These are phyloP conservation scores for Callosobruchus maculatus DNA, from an alignment of 2,888 invertebrate species.

Conservation along the genomic window DNA sequence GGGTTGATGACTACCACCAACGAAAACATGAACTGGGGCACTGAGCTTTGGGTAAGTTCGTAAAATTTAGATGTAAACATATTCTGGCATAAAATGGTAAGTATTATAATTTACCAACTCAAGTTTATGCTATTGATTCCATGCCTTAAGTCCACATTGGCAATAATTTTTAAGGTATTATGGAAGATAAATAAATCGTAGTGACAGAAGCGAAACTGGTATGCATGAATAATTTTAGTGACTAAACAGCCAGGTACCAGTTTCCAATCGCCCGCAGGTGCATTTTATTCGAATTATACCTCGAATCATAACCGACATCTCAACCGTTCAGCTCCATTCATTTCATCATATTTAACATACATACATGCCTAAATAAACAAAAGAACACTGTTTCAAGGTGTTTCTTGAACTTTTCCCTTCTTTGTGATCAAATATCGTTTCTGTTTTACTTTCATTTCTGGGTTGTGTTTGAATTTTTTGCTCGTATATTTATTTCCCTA, in stretches of 20 bases:
- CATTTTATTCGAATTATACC: constrained; percentile 8
- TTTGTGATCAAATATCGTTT: too few relatives aligned
- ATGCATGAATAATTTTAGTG: constrained; percentile 1
- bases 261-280: constrained; percentile 15
- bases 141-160: neutral
- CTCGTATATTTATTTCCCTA: too few relatives aligned
- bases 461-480: too few relatives aligned
- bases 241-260: constrained; percentile 13
- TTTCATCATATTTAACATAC: neutral
- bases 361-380: too few relatives aligned
- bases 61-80: neutral
- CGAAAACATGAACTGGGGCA: constrained; percentile 61
- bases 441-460: too few relatives aligned
- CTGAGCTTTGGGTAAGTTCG: constrained; percentile 64
- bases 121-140: neutral
- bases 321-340: neutral
- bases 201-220: neutral
- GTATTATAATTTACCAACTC: neutral
- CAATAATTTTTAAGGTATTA: neutral
- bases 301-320: neutral
- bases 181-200: neutral
- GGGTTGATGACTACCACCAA: constrained; percentile 33
- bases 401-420: too few relatives aligned
- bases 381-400: too few relatives aligned
- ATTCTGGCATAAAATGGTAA: neutral